Base-by-base conservation (phyloP, 2,113 vertebrate genomes). In the Poecile atricapillus region DNA sequence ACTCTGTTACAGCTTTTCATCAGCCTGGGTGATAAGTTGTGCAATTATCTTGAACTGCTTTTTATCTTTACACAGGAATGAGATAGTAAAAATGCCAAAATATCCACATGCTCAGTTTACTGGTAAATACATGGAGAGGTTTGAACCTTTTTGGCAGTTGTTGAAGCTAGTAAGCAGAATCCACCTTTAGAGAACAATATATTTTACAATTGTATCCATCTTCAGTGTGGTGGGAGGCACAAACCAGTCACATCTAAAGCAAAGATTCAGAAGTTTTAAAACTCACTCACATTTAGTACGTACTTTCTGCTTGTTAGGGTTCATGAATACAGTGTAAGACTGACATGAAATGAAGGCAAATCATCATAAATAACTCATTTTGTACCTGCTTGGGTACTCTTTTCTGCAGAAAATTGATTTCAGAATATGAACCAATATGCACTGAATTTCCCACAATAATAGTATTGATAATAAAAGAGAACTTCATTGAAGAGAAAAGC, bases 381-480 rank as follows among this genome's bases (percentile, higher is more conserved):
- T 78, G 23, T 94, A 78, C 85, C 44, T 86, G 47, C 56, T 81
- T 7, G 63, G 74, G 47, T 84, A 52, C 39, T 82, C 39, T 88
- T 97, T 97, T 96, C 87, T 87, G 93, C 65, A 59, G 94, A 93
- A 94, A 96, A 96, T 97, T 82, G 35, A 69, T 97, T 95, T 96
- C 77, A 80, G 74, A 95, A 75, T 95, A 81, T 93, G 85, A 97
- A 96, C 88, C 84, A 71, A 81, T 97, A 96, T 46, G 65, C 94
- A 87, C 65, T 39, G 79, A 95, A 90, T 95, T 96, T 90, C 95
- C 81, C 89, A 65, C 49, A 94, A 69, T 96, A 96, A 92, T 87
- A 87, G 65, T 95, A 97, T 94, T 97, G 97, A 97, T 95, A 97
- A 97, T 96, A 97, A 96, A 97, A 87, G 87, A 97, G 94, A 97